Evolutionary conservation across 2,113 vertebrate species (phyloP).

Genomic region (Oreotrochilus melanogaster): DNA sequence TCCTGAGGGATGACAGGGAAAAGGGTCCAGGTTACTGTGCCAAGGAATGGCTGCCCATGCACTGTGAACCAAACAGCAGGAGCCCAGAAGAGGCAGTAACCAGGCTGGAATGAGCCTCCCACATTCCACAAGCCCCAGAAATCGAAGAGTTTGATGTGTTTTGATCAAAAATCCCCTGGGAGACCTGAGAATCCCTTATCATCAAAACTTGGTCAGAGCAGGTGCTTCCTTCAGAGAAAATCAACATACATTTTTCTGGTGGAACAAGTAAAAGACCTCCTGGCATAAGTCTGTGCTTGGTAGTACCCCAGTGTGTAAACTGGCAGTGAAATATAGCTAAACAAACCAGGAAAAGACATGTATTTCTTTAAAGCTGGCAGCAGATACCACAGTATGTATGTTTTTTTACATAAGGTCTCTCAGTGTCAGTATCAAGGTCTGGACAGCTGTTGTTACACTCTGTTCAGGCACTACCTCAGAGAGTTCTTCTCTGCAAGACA

Average conservation of each 20-base stretch:
- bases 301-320: not conserved
- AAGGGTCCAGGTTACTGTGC: not conserved
- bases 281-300: not conserved
- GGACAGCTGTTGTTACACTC: not conserved
- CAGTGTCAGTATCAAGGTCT: not conserved
- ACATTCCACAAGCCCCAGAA: not conserved
- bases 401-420: not conserved
- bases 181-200: not conserved
- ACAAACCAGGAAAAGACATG: not conserved
- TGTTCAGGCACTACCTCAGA: not conserved
- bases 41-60: not conserved
- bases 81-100: not conserved
- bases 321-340: not conserved
- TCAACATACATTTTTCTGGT: not conserved
- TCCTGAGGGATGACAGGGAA: not conserved
- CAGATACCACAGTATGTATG: not conserved
- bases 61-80: not conserved
- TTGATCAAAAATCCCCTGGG: not conserved
- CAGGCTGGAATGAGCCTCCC: not conserved
- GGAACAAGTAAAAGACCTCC: not conserved
- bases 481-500: not conserved
- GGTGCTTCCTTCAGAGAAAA: not conserved
- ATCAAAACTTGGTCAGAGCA: not conserved
- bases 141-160: fast-evolving
- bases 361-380: not conserved